Base-by-base conservation (phyloP, 30 jellyfish, hydroid and myxozoan genomes). In the Cassiopea andromeda region DNA sequence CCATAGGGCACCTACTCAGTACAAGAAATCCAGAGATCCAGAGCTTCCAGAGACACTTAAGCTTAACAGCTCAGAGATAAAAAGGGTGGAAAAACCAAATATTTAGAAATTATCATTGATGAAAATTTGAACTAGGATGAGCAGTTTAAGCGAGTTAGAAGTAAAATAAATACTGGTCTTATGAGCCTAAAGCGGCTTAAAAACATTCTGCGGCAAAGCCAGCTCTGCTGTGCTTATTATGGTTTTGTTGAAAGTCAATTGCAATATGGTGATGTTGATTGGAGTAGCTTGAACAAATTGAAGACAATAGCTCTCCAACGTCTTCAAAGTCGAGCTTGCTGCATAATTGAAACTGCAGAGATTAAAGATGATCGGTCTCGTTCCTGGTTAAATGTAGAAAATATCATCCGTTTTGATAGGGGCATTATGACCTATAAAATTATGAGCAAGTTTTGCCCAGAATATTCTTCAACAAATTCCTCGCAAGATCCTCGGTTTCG, bases 351-450 rank as follows among this genome's bases (percentile, higher is more conserved):
- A 27, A 27, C 38, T 27, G 38, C 38, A 27, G 38, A 59, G 16
- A 59, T 59, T 59, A 59, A 59, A 59, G 70, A 59, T 7, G 16
- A 15, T 73, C 9, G 58, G 82, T 27, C 58, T 73, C 13, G 50
- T 73, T 73, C 82, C 82, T 73, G 12, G 85, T 54, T 76, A 10
- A 76, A 76, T 76, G 85, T 76, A 76, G 71, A 76, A 76, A 46
- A 76, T 45, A 45, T 76, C 5, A 46, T 76, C 85, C 69, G 46
- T 45, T 45, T 0, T 44, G 85, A 76, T 49, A 76, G 85, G 44
- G 9, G 12, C 85, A 49, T 49, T 48, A 46, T 76, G 72, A 46
- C 85, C 85, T 76, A 76, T 54, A 46, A 27, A 49, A 76, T 73
- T 54, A 49, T 27, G 46, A 76, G 47, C 85, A 76, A 54, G 50